A percentile compares a stretch with the other conserved stretches of the same genome.
phyloP scores from a whole-genome alignment of 1,140 invertebrate genomes.

The Centruroides vittatus region DNA sequence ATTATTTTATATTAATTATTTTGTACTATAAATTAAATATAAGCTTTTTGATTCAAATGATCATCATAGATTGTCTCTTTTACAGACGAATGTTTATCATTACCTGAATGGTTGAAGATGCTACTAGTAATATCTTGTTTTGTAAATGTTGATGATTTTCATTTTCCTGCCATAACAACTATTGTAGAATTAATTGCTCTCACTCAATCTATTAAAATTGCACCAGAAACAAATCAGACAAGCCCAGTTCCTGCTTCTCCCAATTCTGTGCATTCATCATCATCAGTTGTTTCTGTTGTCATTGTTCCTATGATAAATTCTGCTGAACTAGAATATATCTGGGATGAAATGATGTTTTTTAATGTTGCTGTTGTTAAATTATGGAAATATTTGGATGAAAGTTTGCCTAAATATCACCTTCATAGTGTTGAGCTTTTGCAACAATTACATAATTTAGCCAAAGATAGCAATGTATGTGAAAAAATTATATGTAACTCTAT shows the following conservation, averaged over 20 bases:
- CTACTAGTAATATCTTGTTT: slow-evolving; percentile 52
- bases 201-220: slow-evolving; percentile 25
- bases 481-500: slow-evolving; percentile 46
- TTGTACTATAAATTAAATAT: too few relatives aligned
- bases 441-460: slow-evolving; percentile 50
- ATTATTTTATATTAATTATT: too few relatives aligned
- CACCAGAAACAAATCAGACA: slow-evolving; percentile 6
- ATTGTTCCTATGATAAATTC: slow-evolving; percentile 28
- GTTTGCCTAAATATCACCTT: slow-evolving; percentile 40
- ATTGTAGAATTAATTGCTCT: slow-evolving; percentile 55
- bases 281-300: slow-evolving; percentile 24
- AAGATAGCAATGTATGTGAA: slow-evolving; percentile 45
- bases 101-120: slow-evolving; percentile 62
- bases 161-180: slow-evolving; percentile 51
- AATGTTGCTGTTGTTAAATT: slow-evolving; percentile 46
- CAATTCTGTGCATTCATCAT: not conserved
- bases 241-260: slow-evolving; percentile 6
- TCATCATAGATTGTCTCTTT: not conserved
- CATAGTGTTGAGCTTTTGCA: slow-evolving; percentile 50
- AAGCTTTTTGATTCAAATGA: too few relatives aligned
- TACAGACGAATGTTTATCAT: not conserved
- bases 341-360: slow-evolving; percentile 18
- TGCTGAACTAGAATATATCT: slow-evolving; percentile 17
- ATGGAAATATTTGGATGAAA: slow-evolving; percentile 48
- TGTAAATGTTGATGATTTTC: slow-evolving; percentile 41